Evolutionary conservation across 53 echinoderm and acorn worm genomes (phyloP).

Genomic region (Hippasteria phrygiana): DNA sequence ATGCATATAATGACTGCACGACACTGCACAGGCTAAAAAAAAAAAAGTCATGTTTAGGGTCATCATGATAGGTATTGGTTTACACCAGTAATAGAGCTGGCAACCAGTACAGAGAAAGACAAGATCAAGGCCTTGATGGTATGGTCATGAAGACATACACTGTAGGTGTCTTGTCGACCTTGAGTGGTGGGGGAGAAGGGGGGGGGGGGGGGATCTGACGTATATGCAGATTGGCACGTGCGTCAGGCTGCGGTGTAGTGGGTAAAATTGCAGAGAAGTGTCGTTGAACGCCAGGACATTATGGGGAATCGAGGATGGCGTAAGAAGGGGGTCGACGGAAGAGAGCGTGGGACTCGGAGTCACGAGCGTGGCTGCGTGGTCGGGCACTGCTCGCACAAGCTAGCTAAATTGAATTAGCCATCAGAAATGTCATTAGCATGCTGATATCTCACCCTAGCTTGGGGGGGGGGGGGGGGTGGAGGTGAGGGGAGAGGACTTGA

Average conservation of each 20-base stretch:
- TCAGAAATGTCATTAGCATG: conserved; percentile 46
- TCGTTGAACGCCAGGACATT: conserved; percentile 24
- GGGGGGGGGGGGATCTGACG: conserved; percentile 18
- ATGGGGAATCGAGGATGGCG: not conserved
- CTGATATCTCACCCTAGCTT: conserved; percentile 19
- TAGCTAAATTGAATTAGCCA: conserved; percentile 30
- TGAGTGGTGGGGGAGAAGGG: not conserved
- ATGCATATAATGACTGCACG: not conserved
- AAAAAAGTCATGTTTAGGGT: not conserved
- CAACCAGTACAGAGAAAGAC: not conserved
- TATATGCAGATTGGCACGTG: conserved; percentile 51
- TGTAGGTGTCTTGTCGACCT: conserved; percentile 49
- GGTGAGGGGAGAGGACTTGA: not conserved
- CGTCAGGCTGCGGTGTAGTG: conserved; percentile 9
- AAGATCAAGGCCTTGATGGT: conserved; percentile 16
- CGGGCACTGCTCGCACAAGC: not conserved
- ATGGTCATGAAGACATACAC: not conserved
- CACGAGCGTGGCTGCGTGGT: too few relatives aligned
- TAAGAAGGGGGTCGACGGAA: not conserved
- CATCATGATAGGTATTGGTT: conserved; percentile 1
- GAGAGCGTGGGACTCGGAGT: not conserved
- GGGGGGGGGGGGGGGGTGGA: not conserved
- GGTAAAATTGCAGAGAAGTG: not conserved
- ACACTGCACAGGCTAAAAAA: not conserved
- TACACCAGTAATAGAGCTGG: not conserved